phyloP scores from a whole-genome alignment of 2,113 vertebrate species.

The Oenanthe oenanthe region DNA sequence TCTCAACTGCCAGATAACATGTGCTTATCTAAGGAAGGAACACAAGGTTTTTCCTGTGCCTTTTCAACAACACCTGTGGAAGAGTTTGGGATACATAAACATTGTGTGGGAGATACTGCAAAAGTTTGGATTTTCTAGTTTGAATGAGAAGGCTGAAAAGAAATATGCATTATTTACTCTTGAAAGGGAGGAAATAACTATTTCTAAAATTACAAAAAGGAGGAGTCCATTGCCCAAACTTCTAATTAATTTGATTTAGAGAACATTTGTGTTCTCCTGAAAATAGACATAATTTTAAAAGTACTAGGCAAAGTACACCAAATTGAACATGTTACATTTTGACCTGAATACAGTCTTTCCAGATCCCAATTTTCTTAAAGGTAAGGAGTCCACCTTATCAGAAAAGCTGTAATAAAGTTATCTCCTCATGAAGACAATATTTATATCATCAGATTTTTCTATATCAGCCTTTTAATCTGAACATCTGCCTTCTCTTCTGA shows the following conservation, averaged over 20 bases:
- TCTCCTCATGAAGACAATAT: background rate
- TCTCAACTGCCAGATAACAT: background rate
- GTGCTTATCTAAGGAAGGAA: background rate
- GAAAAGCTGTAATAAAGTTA: background rate
- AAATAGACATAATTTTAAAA: background rate
- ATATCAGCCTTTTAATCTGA: background rate
- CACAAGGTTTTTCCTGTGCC: background rate
- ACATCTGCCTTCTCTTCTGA: background rate
- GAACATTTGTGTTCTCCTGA: background rate
- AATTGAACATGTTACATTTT: background rate
- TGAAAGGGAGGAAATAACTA: background rate
- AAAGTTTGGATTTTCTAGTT: background rate
- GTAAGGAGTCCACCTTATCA: background rate
- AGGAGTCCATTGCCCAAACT: background rate
- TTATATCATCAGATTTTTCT: background rate
- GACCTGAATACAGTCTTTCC: background rate
- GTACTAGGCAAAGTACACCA: background rate
- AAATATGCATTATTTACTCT: background rate
- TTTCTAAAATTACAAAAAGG: background rate
- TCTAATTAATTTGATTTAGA: background rate
- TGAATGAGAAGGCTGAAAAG: background rate
- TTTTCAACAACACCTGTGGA: background rate
- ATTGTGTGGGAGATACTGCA: background rate
- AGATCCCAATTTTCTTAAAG: background rate
- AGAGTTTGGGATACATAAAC: background rate